Conservation (phyloP, 1,140 invertebrate genomes). For the Drosophila sucinea region DNA sequence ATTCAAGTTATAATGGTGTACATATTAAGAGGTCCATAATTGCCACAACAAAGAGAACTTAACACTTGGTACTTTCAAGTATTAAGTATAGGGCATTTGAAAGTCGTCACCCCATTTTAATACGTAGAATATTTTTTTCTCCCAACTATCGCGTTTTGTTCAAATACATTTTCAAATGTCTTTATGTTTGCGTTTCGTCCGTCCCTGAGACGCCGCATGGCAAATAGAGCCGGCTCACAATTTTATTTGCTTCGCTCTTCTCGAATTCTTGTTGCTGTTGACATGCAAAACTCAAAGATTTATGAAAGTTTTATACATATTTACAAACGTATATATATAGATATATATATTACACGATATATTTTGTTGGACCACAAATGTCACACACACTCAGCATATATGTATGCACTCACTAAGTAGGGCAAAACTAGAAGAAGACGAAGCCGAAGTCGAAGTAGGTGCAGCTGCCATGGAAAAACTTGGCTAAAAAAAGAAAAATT, state of each 20-base stretch:
- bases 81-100: no score
- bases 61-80: no score
- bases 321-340: background rate
- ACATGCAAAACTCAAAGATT: conserved; percentile 52
- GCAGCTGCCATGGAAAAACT: background rate
- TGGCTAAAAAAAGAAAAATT: background rate
- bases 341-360: conserved; percentile 10
- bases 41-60: no score
- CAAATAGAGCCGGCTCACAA: background rate
- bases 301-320: conserved; percentile 56
- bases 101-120: background rate
- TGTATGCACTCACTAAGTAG: background rate
- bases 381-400: conserved; percentile 1
- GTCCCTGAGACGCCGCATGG: conserved; percentile 24
- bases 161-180: conserved; percentile 38
- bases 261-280: conserved; percentile 22
- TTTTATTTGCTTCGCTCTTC: background rate
- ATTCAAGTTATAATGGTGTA: no score
- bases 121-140: background rate
- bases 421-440: conserved; percentile 5
- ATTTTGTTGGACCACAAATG: conserved; percentile 5
- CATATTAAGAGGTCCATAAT: no score
- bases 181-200: background rate
- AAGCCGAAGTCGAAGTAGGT: background rate
- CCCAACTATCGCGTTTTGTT: conserved; percentile 19